Conservation (phyloP, 1,140 invertebrate genomes). For the Dendrolimus kikuchii region DNA sequence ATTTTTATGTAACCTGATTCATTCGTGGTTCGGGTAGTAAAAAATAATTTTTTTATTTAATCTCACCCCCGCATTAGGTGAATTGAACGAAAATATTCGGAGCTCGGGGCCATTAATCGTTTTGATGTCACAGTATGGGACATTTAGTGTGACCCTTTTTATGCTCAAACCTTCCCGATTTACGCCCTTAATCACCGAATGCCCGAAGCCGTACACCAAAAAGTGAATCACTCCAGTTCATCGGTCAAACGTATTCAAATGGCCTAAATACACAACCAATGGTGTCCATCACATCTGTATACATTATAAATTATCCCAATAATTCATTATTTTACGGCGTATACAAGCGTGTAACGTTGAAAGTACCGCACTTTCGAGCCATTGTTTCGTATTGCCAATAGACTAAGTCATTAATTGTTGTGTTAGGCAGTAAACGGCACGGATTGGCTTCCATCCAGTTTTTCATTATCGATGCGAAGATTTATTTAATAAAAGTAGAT, state of each 20-base stretch:
- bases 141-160: constrained; percentile 71
- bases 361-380: too few relatives aligned
- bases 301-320: too few relatives aligned
- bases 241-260: too few relatives aligned
- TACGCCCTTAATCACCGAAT: constrained; percentile 53
- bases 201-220: constrained; percentile 45
- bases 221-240: background rate
- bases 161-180: constrained; percentile 45
- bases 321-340: too few relatives aligned
- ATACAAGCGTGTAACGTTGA: too few relatives aligned
- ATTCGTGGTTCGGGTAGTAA: constrained; percentile 24
- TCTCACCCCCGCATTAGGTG: constrained; percentile 42
- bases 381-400: background rate
- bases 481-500: constrained; percentile 24
- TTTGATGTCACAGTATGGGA: constrained; percentile 68
- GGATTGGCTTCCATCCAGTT: constrained; percentile 2
- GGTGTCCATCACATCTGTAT: too few relatives aligned
- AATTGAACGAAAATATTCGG: constrained; percentile 59
- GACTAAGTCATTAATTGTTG: background rate
- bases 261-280: too few relatives aligned
- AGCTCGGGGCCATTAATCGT: constrained; percentile 61
- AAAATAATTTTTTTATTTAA: constrained; percentile 46
- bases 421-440: background rate
- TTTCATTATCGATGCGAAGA: constrained; percentile 14
- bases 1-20: constrained; percentile 26